These are phyloP conservation scores for Agrilus planipennis DNA, from an alignment of 1,140 invertebrate genomes.

Conservation along the genomic window DNA sequence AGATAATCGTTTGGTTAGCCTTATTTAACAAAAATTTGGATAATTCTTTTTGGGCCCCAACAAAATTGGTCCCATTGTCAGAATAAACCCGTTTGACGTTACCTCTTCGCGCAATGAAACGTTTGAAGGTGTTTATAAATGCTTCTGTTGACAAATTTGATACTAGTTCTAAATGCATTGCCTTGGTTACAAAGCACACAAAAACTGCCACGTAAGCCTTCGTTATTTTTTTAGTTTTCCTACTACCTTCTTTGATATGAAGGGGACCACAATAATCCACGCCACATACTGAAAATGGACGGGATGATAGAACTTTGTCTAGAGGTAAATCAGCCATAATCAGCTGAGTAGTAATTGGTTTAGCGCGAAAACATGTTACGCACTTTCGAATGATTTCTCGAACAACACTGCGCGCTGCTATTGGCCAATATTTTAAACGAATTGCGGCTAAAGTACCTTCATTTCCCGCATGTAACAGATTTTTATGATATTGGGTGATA, in stretches of 20 bases:
- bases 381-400: conserved; percentile 16
- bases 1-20: too few relatives aligned
- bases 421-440: conserved; percentile 18
- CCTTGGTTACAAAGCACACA: conserved; percentile 26
- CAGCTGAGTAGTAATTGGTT: conserved; percentile 7
- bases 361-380: conserved; percentile 12
- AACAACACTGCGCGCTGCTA: conserved; percentile 14
- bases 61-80: conserved; percentile 15
- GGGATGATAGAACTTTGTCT: conserved; percentile 13
- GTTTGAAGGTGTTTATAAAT: conserved; percentile 22
- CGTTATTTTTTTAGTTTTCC: conserved; percentile 7
- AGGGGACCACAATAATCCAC: conserved; percentile 29
- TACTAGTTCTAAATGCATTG: conserved; percentile 32
- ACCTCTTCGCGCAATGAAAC: conserved; percentile 27
- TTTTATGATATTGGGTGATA: conserved; percentile 16
- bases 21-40: too few relatives aligned
- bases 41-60: conserved; percentile 12
- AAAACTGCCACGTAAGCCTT: conserved; percentile 32
- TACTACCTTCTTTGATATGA: conserved; percentile 15
- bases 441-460: conserved; percentile 12
- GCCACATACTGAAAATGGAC: conserved; percentile 25
- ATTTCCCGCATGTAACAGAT: conserved; percentile 16
- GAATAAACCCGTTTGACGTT: conserved; percentile 18
- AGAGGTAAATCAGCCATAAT: conserved; percentile 30
- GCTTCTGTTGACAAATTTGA: conserved; percentile 17